Conservation (phyloP, 2,888 invertebrate genomes). For the Syrphus vitripennis region DNA sequence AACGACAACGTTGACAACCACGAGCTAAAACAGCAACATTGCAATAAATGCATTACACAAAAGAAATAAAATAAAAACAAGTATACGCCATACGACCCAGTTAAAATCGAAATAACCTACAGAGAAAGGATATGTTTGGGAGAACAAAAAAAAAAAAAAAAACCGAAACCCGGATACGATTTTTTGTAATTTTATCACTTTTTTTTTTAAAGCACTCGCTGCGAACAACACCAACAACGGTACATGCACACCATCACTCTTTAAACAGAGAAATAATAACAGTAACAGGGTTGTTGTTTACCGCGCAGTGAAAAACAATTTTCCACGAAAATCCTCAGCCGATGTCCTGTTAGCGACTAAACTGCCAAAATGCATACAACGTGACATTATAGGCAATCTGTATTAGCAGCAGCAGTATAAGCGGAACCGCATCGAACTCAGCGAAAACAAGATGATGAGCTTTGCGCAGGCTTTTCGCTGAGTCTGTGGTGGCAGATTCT, state of each 20-base stretch:
- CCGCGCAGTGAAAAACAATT: slow-evolving; percentile 25
- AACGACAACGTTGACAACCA: slow-evolving; percentile 2
- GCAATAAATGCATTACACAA: slow-evolving; percentile 21
- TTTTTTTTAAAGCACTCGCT: background rate
- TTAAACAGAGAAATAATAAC: slow-evolving; percentile 8
- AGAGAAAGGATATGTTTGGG: slow-evolving; percentile 17
- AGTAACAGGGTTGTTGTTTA: background rate
- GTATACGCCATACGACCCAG: slow-evolving; percentile 50
- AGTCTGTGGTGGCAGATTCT: slow-evolving; percentile 27
- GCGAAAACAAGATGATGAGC: slow-evolving; percentile 46
- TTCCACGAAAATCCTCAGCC: slow-evolving; percentile 40
- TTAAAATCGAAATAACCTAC: slow-evolving; percentile 47
- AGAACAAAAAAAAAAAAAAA: background rate
- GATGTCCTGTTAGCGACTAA: slow-evolving; percentile 79
- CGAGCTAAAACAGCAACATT: slow-evolving; percentile 17
- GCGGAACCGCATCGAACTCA: slow-evolving; percentile 61
- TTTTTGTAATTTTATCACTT: slow-evolving; percentile 17
- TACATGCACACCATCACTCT: slow-evolving; percentile 6
- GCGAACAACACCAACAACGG: background rate
- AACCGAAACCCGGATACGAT: slow-evolving; percentile 30
- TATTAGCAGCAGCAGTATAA: slow-evolving; percentile 15
- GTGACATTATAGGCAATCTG: slow-evolving; percentile 34
- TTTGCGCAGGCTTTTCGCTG: slow-evolving; percentile 56
- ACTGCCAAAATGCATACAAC: slow-evolving; percentile 61
- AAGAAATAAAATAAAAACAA: slow-evolving; percentile 30